Evolutionary conservation across 2,113 vertebrate species (phyloP).

Genomic region (Tringa solitaria): DNA sequence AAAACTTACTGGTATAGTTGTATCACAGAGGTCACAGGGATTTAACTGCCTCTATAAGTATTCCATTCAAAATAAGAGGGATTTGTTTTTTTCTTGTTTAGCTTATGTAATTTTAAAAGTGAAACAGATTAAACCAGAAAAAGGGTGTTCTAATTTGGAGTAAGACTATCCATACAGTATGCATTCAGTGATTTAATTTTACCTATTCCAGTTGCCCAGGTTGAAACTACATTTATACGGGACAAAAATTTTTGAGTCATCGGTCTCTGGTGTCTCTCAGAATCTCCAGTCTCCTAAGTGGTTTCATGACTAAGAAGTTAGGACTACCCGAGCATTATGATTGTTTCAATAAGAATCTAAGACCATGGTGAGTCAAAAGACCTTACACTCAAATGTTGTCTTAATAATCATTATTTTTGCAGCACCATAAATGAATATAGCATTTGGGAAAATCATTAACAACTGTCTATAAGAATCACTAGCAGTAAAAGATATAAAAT

Average conservation of each 20-base stretch:
- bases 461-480: background rate
- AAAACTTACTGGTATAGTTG: background rate
- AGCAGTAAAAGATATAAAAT: background rate
- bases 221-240: background rate
- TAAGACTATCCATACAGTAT: background rate
- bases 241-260: background rate
- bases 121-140: background rate
- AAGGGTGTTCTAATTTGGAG: background rate
- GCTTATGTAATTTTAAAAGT: background rate
- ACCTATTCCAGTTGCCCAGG: background rate
- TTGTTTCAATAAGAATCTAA: background rate
- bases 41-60: background rate
- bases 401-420: background rate
- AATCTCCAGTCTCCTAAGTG: background rate
- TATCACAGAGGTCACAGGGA: background rate
- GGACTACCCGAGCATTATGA: background rate
- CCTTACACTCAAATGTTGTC: background rate
- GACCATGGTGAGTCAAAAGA: background rate
- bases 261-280: background rate
- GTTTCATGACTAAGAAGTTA: background rate
- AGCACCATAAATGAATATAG: background rate
- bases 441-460: background rate
- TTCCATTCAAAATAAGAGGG: background rate
- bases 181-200: background rate
- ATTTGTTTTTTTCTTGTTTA: background rate